Evolutionary conservation across 2,113 vertebrate species (phyloP), one percentile per base, ranked within the genome.

Genomic region (Psilopsiagon aurifrons): DNA sequence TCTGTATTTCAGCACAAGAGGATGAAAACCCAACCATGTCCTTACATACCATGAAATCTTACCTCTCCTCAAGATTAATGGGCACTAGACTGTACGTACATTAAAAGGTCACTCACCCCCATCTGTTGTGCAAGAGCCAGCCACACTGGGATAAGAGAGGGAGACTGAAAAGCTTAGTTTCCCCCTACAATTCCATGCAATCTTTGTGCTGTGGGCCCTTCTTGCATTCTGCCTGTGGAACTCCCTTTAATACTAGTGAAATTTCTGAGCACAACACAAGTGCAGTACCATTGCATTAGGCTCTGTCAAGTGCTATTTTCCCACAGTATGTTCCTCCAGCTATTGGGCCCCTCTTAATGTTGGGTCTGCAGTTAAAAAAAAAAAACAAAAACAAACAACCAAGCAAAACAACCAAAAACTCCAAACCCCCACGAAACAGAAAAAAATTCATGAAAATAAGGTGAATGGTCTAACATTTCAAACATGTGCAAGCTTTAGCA

Each of bases 41-140:
- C 33, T 63, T 20, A 44, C 81, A 69, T 87, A 64, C 86, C 81
- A 86, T 5, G 44, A 86, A 95, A 82, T 66, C 78, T 82, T 95
- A 76, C 66, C 70, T 94, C 66, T 51, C 49, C 87, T 84, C 28
- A 89, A 86, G 92, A 92, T 96, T 93, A 87, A 94, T 69, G 66
- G 54, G 69, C 20, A 17, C 63, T 15, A 20, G 35, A 69, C 83
- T 76, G 60, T 60, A 52, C 0, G 2, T 86, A 78, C 69, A 41
- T 62, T 51, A 41, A 76, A 67, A 94, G 92, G 92, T 96, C 86
- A 79, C 66, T 82, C 0, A 7, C 92, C 69, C 77, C 64, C 88
- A 82, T 86, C 88, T 64, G 52, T 89, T 95, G 83, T 86, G 90
- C 83, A 94, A 94, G 18, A 86, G 17, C 60, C 49, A 92, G 83